Conservation (phyloP, 2,888 invertebrate species). For the Rhagonycha lutea region DNA sequence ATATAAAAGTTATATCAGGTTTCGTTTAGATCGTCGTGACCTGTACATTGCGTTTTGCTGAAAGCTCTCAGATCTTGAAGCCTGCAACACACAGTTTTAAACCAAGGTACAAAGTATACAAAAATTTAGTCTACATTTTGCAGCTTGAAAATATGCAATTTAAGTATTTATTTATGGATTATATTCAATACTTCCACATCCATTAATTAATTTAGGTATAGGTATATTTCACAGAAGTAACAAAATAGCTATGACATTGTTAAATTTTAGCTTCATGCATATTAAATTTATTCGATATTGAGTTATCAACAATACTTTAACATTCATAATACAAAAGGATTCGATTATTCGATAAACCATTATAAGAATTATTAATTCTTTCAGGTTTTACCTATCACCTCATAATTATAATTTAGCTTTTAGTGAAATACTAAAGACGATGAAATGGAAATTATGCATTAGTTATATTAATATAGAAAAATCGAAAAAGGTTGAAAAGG, state of each 20-base stretch:
- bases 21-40: not conserved
- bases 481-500: slow-evolving; percentile 14
- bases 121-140: not conserved
- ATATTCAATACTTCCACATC: not conserved
- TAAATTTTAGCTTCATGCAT: not conserved
- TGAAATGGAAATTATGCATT: slow-evolving; percentile 8
- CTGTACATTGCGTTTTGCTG: not conserved
- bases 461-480: not conserved
- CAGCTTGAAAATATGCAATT: not conserved
- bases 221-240: not conserved
- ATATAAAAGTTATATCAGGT: not conserved
- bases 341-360: not conserved
- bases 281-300: not conserved
- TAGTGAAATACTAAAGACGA: not conserved
- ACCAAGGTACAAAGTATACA: not conserved
- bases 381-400: not conserved
- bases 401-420: too few relatives aligned
- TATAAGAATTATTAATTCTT: not conserved
- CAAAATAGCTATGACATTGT: not conserved
- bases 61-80: not conserved
- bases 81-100: not conserved
- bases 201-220: not conserved
- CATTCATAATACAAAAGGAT: not conserved
- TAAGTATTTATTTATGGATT: too few relatives aligned
- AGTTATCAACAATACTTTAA: not conserved